Conservation (phyloP, 2,797 vertebrate genomes). For the Sebastes kiyomatsui region DNA sequence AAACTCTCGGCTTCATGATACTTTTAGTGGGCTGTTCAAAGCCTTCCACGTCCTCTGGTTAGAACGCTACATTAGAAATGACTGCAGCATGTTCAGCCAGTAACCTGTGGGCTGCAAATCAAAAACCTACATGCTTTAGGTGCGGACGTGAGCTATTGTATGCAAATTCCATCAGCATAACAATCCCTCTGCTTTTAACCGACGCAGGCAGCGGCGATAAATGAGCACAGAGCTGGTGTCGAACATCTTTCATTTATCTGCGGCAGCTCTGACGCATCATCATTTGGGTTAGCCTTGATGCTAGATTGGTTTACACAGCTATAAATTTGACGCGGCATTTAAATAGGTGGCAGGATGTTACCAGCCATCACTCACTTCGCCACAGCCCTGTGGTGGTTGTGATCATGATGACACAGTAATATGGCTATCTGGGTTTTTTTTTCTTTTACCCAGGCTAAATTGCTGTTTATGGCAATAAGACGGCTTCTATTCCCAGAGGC, state of each 20-base stretch:
- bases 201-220: not conserved
- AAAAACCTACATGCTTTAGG: conserved; percentile 29
- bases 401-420: conserved; percentile 71
- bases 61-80: conserved; percentile 20
- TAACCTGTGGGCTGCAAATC: conserved; percentile 32
- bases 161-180: conserved; percentile 22
- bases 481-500: conserved; percentile 71
- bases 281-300: conserved; percentile 58
- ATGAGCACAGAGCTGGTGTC: not conserved
- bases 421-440: conserved; percentile 59
- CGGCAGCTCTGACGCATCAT: conserved; percentile 31
- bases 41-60: conserved; percentile 46
- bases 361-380: conserved; percentile 57
- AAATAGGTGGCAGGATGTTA: conserved; percentile 52
- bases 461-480: conserved; percentile 75
- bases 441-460: conserved; percentile 67
- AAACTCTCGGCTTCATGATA: conserved; percentile 44
- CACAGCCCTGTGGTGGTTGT: conserved; percentile 61
- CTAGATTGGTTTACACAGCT: conserved; percentile 43
- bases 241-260: conserved; percentile 39
- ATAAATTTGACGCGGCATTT: conserved; percentile 58
- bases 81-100: conserved; percentile 17
- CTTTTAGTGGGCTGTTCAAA: conserved; percentile 46
- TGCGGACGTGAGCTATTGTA: conserved; percentile 9
- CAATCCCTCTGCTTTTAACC: conserved; percentile 13